Conservation (phyloP, 2,888 invertebrate species). For the Abrostola triplasia region DNA sequence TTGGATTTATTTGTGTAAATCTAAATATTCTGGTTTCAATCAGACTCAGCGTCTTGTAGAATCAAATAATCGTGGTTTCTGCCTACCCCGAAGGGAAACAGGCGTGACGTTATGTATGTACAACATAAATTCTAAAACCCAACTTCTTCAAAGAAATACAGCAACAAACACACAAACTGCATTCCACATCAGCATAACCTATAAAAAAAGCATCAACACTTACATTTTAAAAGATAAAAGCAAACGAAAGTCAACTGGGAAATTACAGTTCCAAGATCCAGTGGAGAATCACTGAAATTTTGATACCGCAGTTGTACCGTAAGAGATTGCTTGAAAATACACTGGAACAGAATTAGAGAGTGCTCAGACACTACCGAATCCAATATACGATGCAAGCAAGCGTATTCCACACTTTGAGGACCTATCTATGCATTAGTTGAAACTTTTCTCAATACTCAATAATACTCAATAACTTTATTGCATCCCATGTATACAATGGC, state of each 20-base stretch:
- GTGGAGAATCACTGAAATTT: slow-evolving; percentile 53
- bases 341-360: slow-evolving; percentile 16
- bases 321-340: slow-evolving; percentile 51
- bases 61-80: no score
- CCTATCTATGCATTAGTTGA: no score
- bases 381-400: no score
- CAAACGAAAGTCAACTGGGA: slow-evolving; percentile 56
- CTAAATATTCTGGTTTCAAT: no score
- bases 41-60: no score
- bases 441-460: no score
- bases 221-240: slow-evolving; percentile 32
- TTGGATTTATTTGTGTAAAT: no score
- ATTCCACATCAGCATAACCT: neutral
- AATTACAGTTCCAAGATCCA: slow-evolving; percentile 45
- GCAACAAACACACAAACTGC: neutral
- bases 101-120: no score
- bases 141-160: neutral
- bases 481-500: no score
- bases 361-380: neutral
- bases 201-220: slow-evolving; percentile 18
- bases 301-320: slow-evolving; percentile 44
- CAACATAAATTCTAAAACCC: no score
- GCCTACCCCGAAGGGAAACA: no score
- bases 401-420: neutral
- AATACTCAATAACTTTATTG: no score